Evolutionary conservation across 2,888 invertebrate species (phyloP).

Genomic region (Lysandra bellargus): DNA sequence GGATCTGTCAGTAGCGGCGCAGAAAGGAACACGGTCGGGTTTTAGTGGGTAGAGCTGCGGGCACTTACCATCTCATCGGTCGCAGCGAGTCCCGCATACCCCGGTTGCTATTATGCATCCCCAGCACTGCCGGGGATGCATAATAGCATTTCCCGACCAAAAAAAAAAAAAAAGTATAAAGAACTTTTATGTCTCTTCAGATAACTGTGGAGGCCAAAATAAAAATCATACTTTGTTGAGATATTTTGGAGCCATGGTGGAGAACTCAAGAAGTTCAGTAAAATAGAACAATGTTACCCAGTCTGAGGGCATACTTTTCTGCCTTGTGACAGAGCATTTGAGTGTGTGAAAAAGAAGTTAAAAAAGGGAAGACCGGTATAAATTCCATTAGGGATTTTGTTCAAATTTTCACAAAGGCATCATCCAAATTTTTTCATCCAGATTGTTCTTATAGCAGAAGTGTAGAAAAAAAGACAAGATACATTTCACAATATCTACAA

Average conservation of each 20-base stretch:
- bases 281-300: too few relatives aligned
- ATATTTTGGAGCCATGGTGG: slow-evolving; percentile 9
- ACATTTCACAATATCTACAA: slow-evolving; percentile 8
- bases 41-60: too few relatives aligned
- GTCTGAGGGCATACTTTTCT: slow-evolving; percentile 22
- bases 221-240: slow-evolving; percentile 19
- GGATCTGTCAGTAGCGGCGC: too few relatives aligned
- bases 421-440: too few relatives aligned
- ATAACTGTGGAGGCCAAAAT: slow-evolving; percentile 21
- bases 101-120: too few relatives aligned
- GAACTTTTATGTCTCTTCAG: slow-evolving; percentile 9
- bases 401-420: too few relatives aligned
- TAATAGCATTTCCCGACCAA: too few relatives aligned
- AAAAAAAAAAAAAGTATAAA: too few relatives aligned
- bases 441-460: slow-evolving; percentile 23
- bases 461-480: slow-evolving; percentile 13
- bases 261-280: neutral
- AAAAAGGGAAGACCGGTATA: slow-evolving; percentile 13
- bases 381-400: neutral
- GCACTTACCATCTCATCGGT: too few relatives aligned
- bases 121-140: too few relatives aligned
- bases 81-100: too few relatives aligned
- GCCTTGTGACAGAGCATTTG: slow-evolving; percentile 29
- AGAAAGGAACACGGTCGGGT: too few relatives aligned
- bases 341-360: neutral